phyloP scores from a whole-genome alignment of 2,113 vertebrate species.

The Myotis yumanensis region DNA sequence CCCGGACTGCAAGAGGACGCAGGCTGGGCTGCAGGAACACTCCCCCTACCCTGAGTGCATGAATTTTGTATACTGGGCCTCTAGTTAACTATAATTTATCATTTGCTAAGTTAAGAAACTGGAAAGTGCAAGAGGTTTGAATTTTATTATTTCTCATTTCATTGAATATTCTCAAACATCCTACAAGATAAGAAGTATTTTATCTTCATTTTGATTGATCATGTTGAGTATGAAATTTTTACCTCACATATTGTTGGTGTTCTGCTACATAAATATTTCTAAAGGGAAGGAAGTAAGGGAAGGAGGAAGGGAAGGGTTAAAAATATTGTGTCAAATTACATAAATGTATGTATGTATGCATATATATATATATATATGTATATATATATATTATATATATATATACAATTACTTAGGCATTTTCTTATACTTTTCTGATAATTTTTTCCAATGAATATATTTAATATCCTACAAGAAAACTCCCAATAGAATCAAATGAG shows the following conservation, averaged over 20 bases:
- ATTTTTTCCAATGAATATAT: not conserved
- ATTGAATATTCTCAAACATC: not conserved
- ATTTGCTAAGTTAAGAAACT: constrained; percentile 32
- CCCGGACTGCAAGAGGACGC: no score
- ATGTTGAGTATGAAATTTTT: not conserved
- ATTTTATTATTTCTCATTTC: not conserved
- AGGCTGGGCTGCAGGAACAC: no score
- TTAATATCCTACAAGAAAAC: not conserved
- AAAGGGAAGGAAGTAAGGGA: not conserved
- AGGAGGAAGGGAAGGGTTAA: not conserved
- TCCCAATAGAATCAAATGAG: not conserved
- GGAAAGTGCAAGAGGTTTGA: not conserved
- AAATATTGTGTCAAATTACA: not conserved
- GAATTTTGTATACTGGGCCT: no score
- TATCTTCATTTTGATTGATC: constrained; percentile 22
- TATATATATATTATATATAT: not conserved
- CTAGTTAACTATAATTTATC: not conserved
- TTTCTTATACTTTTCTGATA: not conserved
- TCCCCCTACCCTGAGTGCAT: no score
- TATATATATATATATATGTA: not conserved
- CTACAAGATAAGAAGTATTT: not conserved
- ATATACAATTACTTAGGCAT: not conserved
- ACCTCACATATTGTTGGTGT: not conserved
- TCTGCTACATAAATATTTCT: not conserved
- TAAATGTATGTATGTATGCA: no score